Conservation (phyloP, 1,140 invertebrate species). For the Uloborus diversus region DNA sequence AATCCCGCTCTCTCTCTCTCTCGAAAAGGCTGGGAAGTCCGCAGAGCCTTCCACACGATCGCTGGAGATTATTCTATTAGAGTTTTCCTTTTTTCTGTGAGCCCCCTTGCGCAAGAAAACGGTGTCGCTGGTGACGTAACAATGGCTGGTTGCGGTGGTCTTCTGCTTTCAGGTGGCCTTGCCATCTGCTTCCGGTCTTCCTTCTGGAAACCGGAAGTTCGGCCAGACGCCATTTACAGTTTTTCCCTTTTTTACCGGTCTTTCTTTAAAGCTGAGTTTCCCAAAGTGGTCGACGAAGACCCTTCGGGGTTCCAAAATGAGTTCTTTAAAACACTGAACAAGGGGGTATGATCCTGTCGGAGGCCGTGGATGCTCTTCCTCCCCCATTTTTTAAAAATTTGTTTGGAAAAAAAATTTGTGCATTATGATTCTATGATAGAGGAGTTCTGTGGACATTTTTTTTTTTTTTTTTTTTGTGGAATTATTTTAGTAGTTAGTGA, state of each 20-base stretch:
- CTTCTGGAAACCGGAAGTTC: constrained; percentile 45
- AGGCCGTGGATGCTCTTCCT: no score
- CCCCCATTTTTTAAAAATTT: no score
- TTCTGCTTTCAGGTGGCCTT: constrained; percentile 51
- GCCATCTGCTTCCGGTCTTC: constrained; percentile 56
- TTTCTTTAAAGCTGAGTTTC: constrained; percentile 28
- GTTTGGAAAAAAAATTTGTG: no score
- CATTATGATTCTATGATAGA: no score
- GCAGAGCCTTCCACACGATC: neutral
- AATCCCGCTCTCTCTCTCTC: constrained; percentile 4
- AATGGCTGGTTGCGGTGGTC: constrained; percentile 49
- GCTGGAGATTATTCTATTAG: constrained; percentile 39
- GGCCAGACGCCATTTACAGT: constrained; percentile 45
- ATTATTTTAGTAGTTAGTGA: no score
- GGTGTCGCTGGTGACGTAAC: constrained; percentile 52
- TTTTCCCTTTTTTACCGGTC: constrained; percentile 1
- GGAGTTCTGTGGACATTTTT: no score
- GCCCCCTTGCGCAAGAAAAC: constrained; percentile 11
- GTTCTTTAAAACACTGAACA: no score
- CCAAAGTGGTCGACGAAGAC: neutral
- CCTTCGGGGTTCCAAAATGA: neutral
- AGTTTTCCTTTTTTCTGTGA: neutral
- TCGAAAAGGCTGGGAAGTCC: constrained; percentile 26
- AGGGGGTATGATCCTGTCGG: no score
- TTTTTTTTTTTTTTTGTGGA: no score